Evolutionary conservation across 2,797 vertebrate species (phyloP).

Genomic region (Sebastes umbrosus): DNA sequence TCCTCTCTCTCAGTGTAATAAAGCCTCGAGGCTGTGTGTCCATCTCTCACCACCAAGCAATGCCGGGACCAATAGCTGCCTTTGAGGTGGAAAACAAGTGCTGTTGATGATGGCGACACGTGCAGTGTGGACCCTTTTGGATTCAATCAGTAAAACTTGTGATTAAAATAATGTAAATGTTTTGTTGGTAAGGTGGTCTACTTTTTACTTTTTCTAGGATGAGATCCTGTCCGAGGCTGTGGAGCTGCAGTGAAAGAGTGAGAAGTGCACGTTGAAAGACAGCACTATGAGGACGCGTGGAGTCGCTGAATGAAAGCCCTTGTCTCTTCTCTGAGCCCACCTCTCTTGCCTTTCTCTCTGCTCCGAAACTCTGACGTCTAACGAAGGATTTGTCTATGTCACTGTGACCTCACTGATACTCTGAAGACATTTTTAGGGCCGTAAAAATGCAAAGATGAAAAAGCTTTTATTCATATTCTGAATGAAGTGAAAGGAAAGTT

Average conservation of each 20-base stretch:
- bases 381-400: constrained; percentile 51
- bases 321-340: constrained; percentile 64
- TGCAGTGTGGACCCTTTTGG: constrained; percentile 1
- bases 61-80: constrained; percentile 62
- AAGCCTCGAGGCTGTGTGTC: constrained; percentile 51
- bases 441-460: constrained; percentile 2
- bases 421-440: not conserved
- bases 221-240: not conserved
- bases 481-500: constrained; percentile 4
- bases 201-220: not conserved
- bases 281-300: constrained; percentile 23
- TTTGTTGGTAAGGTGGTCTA: not conserved
- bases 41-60: constrained; percentile 82
- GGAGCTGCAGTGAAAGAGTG: constrained; percentile 38
- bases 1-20: constrained; percentile 60
- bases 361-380: constrained; percentile 77
- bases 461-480: not conserved
- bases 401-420: constrained; percentile 78
- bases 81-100: constrained; percentile 49
- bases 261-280: constrained; percentile 78
- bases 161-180: not conserved
- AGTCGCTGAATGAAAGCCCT: constrained; percentile 77
- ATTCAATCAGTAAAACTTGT: not conserved
- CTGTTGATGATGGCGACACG: constrained; percentile 17
- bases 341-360: constrained; percentile 23